Base-by-base conservation (phyloP, 92 coral and sea anemone species). In the Palythoa grandiflora region DNA sequence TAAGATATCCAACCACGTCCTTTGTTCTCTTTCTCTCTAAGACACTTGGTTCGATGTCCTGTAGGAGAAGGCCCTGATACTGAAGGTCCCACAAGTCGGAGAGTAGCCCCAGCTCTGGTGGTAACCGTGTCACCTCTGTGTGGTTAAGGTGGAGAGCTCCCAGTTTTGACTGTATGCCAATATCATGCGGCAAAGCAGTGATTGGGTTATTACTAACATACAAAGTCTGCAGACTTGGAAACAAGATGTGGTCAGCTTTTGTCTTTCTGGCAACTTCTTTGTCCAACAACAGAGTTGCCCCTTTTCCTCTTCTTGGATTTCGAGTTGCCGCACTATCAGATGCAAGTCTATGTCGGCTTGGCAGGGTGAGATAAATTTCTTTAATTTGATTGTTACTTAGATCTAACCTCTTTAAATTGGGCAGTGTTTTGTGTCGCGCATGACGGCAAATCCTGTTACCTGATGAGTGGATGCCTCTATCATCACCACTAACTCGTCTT, bases 51-150 rank as follows among this genome's bases (percentile, higher is more conserved):
- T 96, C 98, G 11, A 96, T 96, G 73, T 97, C 98, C 78, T 91
- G 94, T 19, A 97, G 91, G 35, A 85, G 95, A 12, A 97, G 83
- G 3, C 98, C 99, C 71, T 94, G 94, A 72, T 94, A 91, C 84
- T 95, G 96, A 20, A 97, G 90, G 68, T 97, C 99, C 99, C 99
- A 97, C 59, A 97, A 87, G 73, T 97, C 99, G 2, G 96, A 92
- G 38, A 97, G 87, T 88, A 97, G 50, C 50, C 99, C 99, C 77
- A 96, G 88, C 88, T 94, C 99, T 13, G 98, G 94, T 5, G 99
- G 99, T 14, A 96, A 89, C 87, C 92, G 92, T 2, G 96, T 83
- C 44, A 96, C 90, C 73, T 93, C 94, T 52, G 98, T 96, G 85
- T 89, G 72, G 60, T 93, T 92, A 60, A 96, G 87, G 84, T 96